Conservation (phyloP, 2,888 invertebrate genomes). For the Lasius platythorax region DNA sequence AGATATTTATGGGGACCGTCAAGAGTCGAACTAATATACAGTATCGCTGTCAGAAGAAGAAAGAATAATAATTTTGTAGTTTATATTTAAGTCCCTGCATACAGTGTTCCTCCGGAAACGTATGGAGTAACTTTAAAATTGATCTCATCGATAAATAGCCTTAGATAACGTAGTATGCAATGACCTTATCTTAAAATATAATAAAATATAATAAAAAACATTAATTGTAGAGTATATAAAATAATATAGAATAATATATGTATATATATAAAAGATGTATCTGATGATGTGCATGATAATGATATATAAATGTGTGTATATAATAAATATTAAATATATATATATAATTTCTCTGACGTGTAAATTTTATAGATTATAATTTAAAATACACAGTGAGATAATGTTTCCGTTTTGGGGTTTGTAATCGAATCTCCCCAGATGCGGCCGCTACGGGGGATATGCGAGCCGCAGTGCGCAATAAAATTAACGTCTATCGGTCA, state of each 20-base stretch:
- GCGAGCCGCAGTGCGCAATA: constrained; percentile 73
- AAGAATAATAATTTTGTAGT: constrained; percentile 44
- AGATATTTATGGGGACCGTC: constrained; percentile 84
- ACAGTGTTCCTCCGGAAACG: constrained; percentile 6
- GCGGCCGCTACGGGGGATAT: constrained; percentile 46
- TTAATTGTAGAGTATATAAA: no score
- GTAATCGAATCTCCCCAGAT: not conserved
- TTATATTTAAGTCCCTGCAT: constrained; percentile 72
- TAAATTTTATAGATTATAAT: constrained; percentile 40
- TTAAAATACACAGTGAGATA: constrained; percentile 19
- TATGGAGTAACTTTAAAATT: constrained; percentile 1
- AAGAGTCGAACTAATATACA: constrained; percentile 79
- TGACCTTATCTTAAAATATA: no score
- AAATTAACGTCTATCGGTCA: constrained; percentile 83
- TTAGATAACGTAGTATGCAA: no score
- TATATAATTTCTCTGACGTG: not conserved
- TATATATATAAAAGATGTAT: no score
- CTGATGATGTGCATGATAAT: not conserved
- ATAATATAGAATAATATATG: no score
- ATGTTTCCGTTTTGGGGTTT: constrained; percentile 10
- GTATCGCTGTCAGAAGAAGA: constrained; percentile 43
- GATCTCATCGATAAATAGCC: not conserved
- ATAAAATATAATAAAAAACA: no score
- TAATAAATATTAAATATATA: not conserved
- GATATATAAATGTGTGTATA: not conserved